These are phyloP conservation scores for Ostrea denselamellosa DNA, from an alignment of 1,140 invertebrate species.

Conservation along the genomic window DNA sequence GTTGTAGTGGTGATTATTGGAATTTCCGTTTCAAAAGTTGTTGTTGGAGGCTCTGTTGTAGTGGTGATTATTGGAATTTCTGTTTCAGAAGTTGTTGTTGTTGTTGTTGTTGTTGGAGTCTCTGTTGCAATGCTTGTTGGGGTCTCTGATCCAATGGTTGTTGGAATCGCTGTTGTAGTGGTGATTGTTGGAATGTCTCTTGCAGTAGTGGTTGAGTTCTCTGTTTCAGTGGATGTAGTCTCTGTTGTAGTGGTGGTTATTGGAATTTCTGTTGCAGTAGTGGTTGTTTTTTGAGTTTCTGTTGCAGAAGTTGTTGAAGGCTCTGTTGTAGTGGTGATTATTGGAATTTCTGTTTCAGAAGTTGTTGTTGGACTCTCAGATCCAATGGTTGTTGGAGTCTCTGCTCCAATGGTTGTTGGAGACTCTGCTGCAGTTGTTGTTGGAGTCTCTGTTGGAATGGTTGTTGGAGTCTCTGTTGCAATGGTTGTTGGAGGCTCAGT, in stretches of 20 bases:
- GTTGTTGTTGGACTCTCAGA: constrained; percentile 7
- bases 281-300: not conserved
- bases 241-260: not conserved
- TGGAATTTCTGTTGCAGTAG: not conserved
- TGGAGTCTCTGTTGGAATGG: too few species aligned
- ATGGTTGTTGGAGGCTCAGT: not conserved
- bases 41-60: not conserved
- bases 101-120: constrained; percentile 21
- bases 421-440: constrained; percentile 33
- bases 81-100: not conserved
- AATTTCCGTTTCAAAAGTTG: not conserved
- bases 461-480: constrained; percentile 1
- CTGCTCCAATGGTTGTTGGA: constrained; percentile 7
- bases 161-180: too few species aligned
- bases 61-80: not conserved
- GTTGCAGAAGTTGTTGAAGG: too few species aligned
- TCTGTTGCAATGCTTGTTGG: too few species aligned
- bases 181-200: too few species aligned
- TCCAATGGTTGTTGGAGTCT: not conserved
- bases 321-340: too few species aligned
- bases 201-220: too few species aligned
- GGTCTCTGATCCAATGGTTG: too few species aligned
- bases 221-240: not conserved
- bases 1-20: not conserved
- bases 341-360: not conserved